A percentile compares a stretch with the other conserved stretches of the same genome.
Evolutionary conservation across 2,113 vertebrate genomes (phyloP).

Genomic region (Epinephelus lanceolatus): DNA sequence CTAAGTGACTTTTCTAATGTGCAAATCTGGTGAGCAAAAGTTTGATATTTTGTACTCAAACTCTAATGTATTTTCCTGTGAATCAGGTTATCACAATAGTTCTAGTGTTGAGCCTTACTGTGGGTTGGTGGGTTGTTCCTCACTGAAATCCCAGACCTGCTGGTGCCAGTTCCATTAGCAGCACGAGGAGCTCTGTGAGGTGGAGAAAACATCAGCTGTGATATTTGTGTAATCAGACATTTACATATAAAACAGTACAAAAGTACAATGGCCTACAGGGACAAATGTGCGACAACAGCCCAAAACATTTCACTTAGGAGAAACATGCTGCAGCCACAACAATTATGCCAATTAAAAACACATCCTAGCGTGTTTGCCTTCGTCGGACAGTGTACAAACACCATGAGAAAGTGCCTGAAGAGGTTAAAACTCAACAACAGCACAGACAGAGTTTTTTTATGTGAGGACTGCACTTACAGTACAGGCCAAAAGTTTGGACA

Average conservation of each 20-base stretch:
- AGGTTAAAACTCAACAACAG: background rate
- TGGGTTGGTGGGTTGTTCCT: constrained; percentile 59
- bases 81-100: background rate
- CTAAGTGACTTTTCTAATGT: background rate
- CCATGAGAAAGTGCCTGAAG: too few species aligned
- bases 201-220: background rate
- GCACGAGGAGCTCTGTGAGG: constrained; percentile 63
- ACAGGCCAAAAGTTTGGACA: too few species aligned
- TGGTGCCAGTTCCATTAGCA: constrained; percentile 53
- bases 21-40: background rate
- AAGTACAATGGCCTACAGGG: too few species aligned
- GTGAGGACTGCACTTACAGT: background rate
- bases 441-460: background rate
- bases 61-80: too few species aligned
- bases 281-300: too few species aligned
- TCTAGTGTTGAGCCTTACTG: constrained; percentile 67
- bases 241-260: background rate
- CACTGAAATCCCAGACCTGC: constrained; percentile 72
- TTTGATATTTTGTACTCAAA: background rate
- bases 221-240: background rate
- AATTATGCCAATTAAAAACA: too few species aligned
- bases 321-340: too few species aligned
- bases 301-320: too few species aligned
- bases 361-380: too few species aligned
- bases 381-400: too few species aligned